Evolutionary conservation across 1,140 invertebrate genomes (phyloP), one percentile per base, ranked within the genome.

Genomic region (Sitophilus oryzae): DNA sequence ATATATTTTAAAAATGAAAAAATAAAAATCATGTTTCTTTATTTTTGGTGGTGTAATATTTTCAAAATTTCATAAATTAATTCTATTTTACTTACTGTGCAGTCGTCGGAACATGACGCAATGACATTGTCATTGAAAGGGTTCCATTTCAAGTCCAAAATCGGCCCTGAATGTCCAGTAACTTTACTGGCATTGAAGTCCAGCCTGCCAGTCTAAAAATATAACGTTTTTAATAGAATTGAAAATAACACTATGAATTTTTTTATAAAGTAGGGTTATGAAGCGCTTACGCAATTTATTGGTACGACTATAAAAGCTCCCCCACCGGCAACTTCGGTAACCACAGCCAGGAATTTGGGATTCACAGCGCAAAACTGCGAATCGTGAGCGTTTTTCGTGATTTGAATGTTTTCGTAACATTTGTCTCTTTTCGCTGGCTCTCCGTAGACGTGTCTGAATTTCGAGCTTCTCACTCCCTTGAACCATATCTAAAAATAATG

Each of bases 121-220:
- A 98, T 96, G 61, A 96, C 82, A 73, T 96, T 92, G 74, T 97
- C 93, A 70, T 93, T 92, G 74, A 93, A 93, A 40, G 89, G 89
- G 73, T 91, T 91, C 88, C 88, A 93, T 72, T 91, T 91, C 56
- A 92, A 85, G 71, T 92, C 89, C 53, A 90, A 73, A 52, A 92
- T 87, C 3, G 86, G 87, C 35, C 88, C 88, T 43, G 82, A 79
- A 73, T 92, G 89, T 23, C 89, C 89, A 14, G 86, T 87, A 37
- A 91, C 86, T 65, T 84, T 79, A 63, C 82, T 85, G 3, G 82
- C 81, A 67, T 89, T 87, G 69, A 86, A 87, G 71, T 88, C 85
- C 52, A 88, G 69, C 10, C 85, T 77, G 1, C 85, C 85, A 56
- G 84, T 86, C 84, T 88, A 73, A 20, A 71, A 72, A 57, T 51